Base-by-base conservation (phyloP, 2,888 invertebrate species). In the Agapetus fuscipes region DNA sequence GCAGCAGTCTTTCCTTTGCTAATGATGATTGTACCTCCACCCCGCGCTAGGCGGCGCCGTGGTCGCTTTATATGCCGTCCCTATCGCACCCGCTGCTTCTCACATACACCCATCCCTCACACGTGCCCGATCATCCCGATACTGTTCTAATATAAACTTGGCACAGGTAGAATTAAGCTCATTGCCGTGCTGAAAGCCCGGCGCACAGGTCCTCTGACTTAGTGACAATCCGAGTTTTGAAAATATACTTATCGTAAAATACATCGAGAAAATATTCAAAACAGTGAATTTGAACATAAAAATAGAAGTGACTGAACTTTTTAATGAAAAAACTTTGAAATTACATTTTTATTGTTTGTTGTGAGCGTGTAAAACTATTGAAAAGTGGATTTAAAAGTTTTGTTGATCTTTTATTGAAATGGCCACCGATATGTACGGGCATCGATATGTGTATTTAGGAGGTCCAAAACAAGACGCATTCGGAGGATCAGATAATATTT, bases 341-440 rank as follows among this genome's bases (percentile, higher is more conserved):
- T 17, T 16, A n/a, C n/a, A n/a, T n/a, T n/a, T n/a, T n/a, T n/a
- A n/a, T n/a, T n/a, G n/a, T n/a, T n/a, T n/a, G n/a, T n/a, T n/a
- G n/a, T n/a, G n/a, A n/a, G n/a, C n/a, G n/a, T n/a, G n/a, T n/a
- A n/a, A n/a, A n/a, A n/a, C n/a, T n/a, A n/a, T n/a, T n/a, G n/a
- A n/a, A n/a, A n/a, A n/a, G n/a, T n/a, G n/a, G n/a, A n/a, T n/a
- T n/a, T n/a, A n/a, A n/a, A n/a, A n/a, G n/a, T n/a, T n/a, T n/a
- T n/a, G n/a, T n/a, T n/a, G n/a, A n/a, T n/a, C n/a, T n/a, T n/a
- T n/a, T n/a, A n/a, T n/a, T n/a, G n/a, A n/a, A n/a, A 68, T 70
- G 69, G 58, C 68, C 27, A 59, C 68, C 52, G 70, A 70, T 47
- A 69, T 68, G 55, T 70, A 68, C 62, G 68, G 68, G 54, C 69